These are phyloP conservation scores for Plagiodera versicolora DNA, from an alignment of 2,888 invertebrate species.

Conservation along the genomic window DNA sequence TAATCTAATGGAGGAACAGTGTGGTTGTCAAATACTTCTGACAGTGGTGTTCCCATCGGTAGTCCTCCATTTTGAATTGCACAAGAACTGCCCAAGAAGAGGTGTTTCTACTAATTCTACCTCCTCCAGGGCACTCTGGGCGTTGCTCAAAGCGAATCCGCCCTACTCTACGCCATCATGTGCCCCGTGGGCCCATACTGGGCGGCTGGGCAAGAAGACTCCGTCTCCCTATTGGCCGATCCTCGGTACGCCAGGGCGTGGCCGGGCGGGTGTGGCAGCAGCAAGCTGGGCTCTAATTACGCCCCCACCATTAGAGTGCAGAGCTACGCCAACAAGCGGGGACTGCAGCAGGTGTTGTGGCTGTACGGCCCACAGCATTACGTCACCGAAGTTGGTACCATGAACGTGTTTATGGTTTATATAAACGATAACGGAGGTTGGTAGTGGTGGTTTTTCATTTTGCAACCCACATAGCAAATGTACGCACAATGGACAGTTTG, in stretches of 20 bases:
- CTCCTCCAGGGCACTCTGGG: constrained; percentile 89
- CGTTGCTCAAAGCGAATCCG: constrained; percentile 83
- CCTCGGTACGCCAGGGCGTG: constrained; percentile 84
- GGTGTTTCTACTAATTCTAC: too few relatives aligned
- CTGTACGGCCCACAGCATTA: constrained; percentile 90
- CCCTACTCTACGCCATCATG: constrained; percentile 86
- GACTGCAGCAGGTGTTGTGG: constrained; percentile 96
- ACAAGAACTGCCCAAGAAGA: too few relatives aligned
- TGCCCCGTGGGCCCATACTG: constrained; percentile 96
- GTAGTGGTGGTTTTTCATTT: constrained; percentile 25
- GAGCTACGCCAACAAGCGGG: constrained; percentile 72
- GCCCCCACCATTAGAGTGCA: constrained; percentile 85
- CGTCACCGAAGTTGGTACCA: constrained; percentile 96
- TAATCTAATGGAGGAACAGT: too few relatives aligned
- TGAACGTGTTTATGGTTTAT: constrained; percentile 94
- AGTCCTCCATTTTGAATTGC: too few relatives aligned
- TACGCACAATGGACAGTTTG: too few relatives aligned
- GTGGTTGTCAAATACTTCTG: too few relatives aligned
- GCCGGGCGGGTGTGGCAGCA: constrained; percentile 92
- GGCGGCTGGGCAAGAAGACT: constrained; percentile 59
- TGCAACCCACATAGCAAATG: too few relatives aligned
- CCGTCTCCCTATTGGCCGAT: constrained; percentile 88
- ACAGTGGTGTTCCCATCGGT: too few relatives aligned
- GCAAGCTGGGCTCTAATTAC: constrained; percentile 95
- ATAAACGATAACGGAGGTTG: constrained; percentile 88